A percentile compares a stretch with the other conserved stretches of the same genome.
Evolutionary conservation across 2,797 vertebrate species (phyloP).

Genomic region (Muscicapa comitata): DNA sequence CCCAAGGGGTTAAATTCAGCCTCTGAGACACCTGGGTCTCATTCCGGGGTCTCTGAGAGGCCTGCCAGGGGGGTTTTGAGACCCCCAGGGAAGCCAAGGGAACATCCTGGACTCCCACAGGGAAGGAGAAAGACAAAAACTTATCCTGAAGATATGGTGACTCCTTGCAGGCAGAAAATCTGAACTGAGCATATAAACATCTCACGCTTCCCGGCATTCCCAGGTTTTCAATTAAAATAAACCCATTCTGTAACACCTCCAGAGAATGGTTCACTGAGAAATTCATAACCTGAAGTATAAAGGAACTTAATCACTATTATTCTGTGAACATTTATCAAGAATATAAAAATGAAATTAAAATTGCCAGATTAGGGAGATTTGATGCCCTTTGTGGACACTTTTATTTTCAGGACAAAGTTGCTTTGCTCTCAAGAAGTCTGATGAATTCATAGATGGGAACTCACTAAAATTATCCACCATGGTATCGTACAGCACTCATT

Average conservation of each 20-base stretch:
- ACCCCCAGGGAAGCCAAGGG: no score
- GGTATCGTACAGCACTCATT: neutral
- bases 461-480: neutral
- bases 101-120: no score
- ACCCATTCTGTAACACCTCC: neutral
- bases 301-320: slow-evolving; percentile 20
- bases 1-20: no score
- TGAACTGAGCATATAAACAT: slow-evolving; percentile 32
- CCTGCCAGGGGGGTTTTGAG: no score
- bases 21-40: no score
- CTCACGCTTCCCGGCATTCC: neutral
- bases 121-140: neutral
- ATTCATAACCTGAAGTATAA: slow-evolving; percentile 1
- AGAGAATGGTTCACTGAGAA: slow-evolving; percentile 16
- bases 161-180: slow-evolving; percentile 5
- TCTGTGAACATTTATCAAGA: neutral
- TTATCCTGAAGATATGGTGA: neutral
- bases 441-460: neutral
- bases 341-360: slow-evolving; percentile 43
- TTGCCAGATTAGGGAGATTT: slow-evolving; percentile 26
- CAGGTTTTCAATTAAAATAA: slow-evolving; percentile 43
- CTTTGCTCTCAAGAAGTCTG: slow-evolving; percentile 17
- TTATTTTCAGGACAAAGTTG: slow-evolving; percentile 25
- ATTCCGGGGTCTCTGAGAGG: no score
- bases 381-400: slow-evolving; percentile 12